Conservation (phyloP, 1,140 invertebrate species). For the Carcinoscorpius rotundicauda region DNA sequence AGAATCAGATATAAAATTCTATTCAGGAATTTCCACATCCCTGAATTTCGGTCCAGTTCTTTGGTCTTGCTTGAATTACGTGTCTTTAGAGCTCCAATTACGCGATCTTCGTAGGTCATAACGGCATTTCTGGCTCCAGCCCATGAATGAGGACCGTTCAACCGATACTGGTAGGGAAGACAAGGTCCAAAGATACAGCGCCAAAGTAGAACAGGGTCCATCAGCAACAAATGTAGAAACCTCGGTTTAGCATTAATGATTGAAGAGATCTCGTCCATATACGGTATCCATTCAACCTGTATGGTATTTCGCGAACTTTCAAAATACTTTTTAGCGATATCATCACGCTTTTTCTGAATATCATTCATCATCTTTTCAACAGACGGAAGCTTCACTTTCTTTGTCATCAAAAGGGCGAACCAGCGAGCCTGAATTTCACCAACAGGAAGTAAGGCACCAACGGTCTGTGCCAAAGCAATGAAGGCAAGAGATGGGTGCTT, state of each 20-base stretch:
- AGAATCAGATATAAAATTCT: too few species aligned
- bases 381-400: constrained; percentile 19
- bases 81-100: not conserved
- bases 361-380: constrained; percentile 22
- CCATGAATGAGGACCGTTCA: constrained; percentile 33
- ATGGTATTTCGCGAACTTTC: constrained; percentile 33
- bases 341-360: constrained; percentile 26
- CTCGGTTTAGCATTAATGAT: constrained; percentile 31
- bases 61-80: too few species aligned
- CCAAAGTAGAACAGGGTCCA: constrained; percentile 30
- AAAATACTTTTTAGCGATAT: constrained; percentile 26
- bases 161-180: constrained; percentile 33
- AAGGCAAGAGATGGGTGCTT: constrained; percentile 33
- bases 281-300: constrained; percentile 31
- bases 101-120: constrained; percentile 14
- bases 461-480: constrained; percentile 41
- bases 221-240: constrained; percentile 28
- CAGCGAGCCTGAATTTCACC: constrained; percentile 34
- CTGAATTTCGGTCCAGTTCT: too few species aligned
- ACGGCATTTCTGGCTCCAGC: constrained; percentile 31
- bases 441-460: constrained; percentile 40
- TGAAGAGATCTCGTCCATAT: constrained; percentile 19
- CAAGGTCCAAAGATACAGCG: constrained; percentile 28
- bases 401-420: constrained; percentile 20
- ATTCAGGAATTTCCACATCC: too few species aligned